Base-by-base conservation (phyloP, 2,888 invertebrate genomes). In the Drosophila incognita region DNA sequence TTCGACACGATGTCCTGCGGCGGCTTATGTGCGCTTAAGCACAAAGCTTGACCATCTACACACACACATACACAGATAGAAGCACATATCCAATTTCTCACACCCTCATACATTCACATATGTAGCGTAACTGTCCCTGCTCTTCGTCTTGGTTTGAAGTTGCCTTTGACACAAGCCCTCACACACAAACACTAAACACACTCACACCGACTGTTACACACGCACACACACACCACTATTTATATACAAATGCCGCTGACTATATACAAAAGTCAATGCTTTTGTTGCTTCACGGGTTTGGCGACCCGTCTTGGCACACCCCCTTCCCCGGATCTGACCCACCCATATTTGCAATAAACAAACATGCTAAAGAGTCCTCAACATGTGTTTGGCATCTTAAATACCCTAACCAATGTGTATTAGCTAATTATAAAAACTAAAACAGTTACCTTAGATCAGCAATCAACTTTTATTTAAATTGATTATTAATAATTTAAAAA, bases 241-340 rank as follows among this genome's bases (percentile, higher is more conserved):
- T 90, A 88, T 86, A 79, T 90, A 87, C 84, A 86, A 90, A 88
- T 83, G 83, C 75, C 79, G 83, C 80, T 83, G 86, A 80, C 78
- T 87, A 87, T 86, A 72, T 90, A 88, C 90, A 90, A 88, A 87
- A 86, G 89, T 88, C 83, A 86, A 85, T 86, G 86, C 72, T 88
- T 90, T 81, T 83, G 81, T 81, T 73, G 74, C 69, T 66, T 31
- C 54, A 58, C 33, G 57, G 67, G 74, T 60, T 70, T 72, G 82
- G 27, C 76, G 73, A 69, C 58, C 54, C 57, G 74, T 54, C 72
- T 52, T 54, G 53, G 53, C 54, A 31, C 54, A 31, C 38, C 73
- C 73, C 67, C 65, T 63, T 63, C 60, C 36, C 10, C 10, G 36
- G 54, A 38, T 36, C 54, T 53, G 71, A 63, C 74, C 83, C 80